A percentile compares a stretch with the other conserved stretches of the same genome.
phyloP scores from a whole-genome alignment of 2,888 invertebrate genomes.

The Serrognathus titanus region DNA sequence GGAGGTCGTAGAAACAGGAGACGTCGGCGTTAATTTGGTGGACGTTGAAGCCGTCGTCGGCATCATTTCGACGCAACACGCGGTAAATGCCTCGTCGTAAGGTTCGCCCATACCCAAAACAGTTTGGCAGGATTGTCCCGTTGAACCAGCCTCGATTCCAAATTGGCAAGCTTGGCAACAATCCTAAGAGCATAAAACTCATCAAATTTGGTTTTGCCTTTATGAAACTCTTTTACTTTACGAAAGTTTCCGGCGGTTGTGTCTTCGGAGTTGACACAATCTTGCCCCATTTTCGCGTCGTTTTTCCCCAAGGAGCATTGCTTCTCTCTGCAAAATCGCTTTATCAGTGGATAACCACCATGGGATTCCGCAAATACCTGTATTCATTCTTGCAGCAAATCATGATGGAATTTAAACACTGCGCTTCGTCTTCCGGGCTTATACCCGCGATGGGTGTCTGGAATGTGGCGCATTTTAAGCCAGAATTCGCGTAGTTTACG shows the following conservation, averaged over 20 bases:
- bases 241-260: constrained; percentile 19
- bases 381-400: constrained; percentile 61
- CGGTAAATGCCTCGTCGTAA: constrained; percentile 59
- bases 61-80: constrained; percentile 57
- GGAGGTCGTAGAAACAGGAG: constrained; percentile 23
- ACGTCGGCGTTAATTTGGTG: constrained; percentile 24
- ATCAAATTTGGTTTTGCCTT: neutral
- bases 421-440: constrained; percentile 55
- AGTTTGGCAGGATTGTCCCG: constrained; percentile 56
- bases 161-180: constrained; percentile 65
- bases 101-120: constrained; percentile 55
- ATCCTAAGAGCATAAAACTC: constrained; percentile 41
- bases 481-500: constrained; percentile 40
- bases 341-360: neutral
- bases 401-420: constrained; percentile 61
- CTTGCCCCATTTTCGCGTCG: constrained; percentile 50
- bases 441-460: constrained; percentile 53
- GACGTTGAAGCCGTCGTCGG: constrained; percentile 15
- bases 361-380: constrained; percentile 39
- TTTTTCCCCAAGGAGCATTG: constrained; percentile 54
- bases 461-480: constrained; percentile 38
- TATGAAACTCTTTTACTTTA: constrained; percentile 20
- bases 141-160: constrained; percentile 59
- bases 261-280: constrained; percentile 34
- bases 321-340: constrained; percentile 44